Evolutionary conservation across 2,797 vertebrate species (phyloP).

Genomic region (Enteromius treurensis): DNA sequence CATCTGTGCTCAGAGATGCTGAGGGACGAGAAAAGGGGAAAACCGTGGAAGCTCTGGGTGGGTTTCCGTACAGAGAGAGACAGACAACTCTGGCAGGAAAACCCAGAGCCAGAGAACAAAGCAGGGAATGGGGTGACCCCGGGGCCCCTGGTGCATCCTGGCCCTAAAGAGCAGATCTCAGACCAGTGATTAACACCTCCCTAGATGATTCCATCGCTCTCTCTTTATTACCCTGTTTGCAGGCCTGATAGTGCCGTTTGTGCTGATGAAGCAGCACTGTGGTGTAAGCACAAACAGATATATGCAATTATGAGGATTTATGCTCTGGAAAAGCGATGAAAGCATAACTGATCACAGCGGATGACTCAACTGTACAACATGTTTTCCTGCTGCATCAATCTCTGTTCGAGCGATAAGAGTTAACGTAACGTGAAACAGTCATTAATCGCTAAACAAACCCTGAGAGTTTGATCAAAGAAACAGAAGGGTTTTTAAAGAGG

Average conservation of each 20-base stretch:
- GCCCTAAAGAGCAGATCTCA: conserved; percentile 41
- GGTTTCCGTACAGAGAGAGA: conserved; percentile 72
- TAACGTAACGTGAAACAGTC: neutral
- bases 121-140: conserved; percentile 70
- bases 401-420: neutral
- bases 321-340: conserved; percentile 23
- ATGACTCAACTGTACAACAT: neutral
- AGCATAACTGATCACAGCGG: neutral
- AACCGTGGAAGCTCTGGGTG: conserved; percentile 32
- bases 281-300: conserved; percentile 18
- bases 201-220: conserved; percentile 68
- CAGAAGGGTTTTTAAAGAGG: neutral
- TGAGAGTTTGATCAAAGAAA: neutral
- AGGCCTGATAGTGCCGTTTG: conserved; percentile 64
- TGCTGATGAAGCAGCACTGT: conserved; percentile 73
- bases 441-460: neutral
- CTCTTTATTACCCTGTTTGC: conserved; percentile 81
- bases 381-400: neutral
- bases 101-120: conserved; percentile 72
- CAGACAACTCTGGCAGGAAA: conserved; percentile 71
- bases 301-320: conserved; percentile 28
- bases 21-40: conserved; percentile 42
- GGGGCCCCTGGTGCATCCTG: conserved; percentile 76
- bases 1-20: conserved; percentile 55
- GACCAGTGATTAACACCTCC: conserved; percentile 77